Conservation (phyloP, 1,140 invertebrate genomes). For the Drosophila serrata region DNA sequence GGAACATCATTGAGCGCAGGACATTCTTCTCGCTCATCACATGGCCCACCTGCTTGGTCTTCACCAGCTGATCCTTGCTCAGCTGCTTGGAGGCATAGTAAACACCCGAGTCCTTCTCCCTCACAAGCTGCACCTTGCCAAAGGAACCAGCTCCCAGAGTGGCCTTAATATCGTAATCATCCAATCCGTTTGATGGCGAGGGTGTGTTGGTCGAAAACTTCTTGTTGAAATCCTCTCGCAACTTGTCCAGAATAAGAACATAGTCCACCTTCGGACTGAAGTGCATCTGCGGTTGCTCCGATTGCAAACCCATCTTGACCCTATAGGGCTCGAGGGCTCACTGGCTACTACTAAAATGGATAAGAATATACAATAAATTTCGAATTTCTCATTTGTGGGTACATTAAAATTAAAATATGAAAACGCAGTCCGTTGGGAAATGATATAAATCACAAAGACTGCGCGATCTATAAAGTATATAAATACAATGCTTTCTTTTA, state of each 20-base stretch:
- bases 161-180: conserved; percentile 61
- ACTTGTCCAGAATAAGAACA: conserved; percentile 56
- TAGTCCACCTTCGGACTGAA: conserved; percentile 77
- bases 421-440: not conserved
- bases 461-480: not conserved
- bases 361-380: conserved; percentile 11
- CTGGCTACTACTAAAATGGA: not conserved
- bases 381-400: conserved; percentile 13
- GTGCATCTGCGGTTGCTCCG: conserved; percentile 36
- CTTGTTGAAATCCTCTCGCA: conserved; percentile 72
- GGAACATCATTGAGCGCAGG: conserved; percentile 92
- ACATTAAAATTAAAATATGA: not conserved
- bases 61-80: conserved; percentile 95
- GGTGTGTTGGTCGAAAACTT: conserved; percentile 52
- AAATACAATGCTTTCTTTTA: not conserved
- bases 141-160: conserved; percentile 73
- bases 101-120: conserved; percentile 31
- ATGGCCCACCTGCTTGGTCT: conserved; percentile 94
- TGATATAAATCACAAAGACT: not conserved
- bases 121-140: conserved; percentile 70
- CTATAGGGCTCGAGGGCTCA: not conserved
- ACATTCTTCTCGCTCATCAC: conserved; percentile 95
- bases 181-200: conserved; percentile 59
- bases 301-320: conserved; percentile 26
- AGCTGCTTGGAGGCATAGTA: conserved; percentile 97